phyloP scores from a whole-genome alignment of 2,888 invertebrate genomes.

The Pachymerium ferrugineum region DNA sequence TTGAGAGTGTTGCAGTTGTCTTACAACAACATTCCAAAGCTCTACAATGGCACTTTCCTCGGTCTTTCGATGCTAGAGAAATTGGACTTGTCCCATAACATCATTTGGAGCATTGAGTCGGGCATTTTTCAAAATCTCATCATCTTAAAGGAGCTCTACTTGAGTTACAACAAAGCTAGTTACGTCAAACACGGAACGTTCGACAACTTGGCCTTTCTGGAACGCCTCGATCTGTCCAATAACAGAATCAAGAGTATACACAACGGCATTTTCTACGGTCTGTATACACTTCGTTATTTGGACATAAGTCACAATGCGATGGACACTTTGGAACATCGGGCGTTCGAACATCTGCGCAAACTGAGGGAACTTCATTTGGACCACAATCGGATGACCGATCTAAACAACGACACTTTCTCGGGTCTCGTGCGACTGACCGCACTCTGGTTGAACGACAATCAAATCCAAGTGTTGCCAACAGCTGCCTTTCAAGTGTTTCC shows the following conservation, averaged over 20 bases:
- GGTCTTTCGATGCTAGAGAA: conserved; percentile 50
- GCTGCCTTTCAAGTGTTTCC: conserved; percentile 31
- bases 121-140: conserved; percentile 30
- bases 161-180: conserved; percentile 38
- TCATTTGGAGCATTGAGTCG: conserved; percentile 27
- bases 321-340: conserved; percentile 28
- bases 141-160: conserved; percentile 63
- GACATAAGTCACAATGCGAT: conserved; percentile 39
- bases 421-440: conserved; percentile 27
- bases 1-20: conserved; percentile 38
- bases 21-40: conserved; percentile 37
- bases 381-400: conserved; percentile 27
- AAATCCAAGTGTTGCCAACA: conserved; percentile 1
- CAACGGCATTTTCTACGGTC: conserved; percentile 31
- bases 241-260: conserved; percentile 31
- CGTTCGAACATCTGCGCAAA: conserved; percentile 33
- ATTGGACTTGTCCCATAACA: conserved; percentile 49
- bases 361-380: conserved; percentile 32
- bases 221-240: conserved; percentile 32
- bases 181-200: conserved; percentile 36
- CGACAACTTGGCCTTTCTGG: conserved; percentile 32
- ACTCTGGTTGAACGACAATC: conserved; percentile 30
- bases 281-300: conserved; percentile 34
- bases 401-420: conserved; percentile 27
- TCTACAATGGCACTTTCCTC: conserved; percentile 37